Evolutionary conservation across 2,797 vertebrate genomes (phyloP).

Genomic region (Cryptoblepharus egeriae): DNA sequence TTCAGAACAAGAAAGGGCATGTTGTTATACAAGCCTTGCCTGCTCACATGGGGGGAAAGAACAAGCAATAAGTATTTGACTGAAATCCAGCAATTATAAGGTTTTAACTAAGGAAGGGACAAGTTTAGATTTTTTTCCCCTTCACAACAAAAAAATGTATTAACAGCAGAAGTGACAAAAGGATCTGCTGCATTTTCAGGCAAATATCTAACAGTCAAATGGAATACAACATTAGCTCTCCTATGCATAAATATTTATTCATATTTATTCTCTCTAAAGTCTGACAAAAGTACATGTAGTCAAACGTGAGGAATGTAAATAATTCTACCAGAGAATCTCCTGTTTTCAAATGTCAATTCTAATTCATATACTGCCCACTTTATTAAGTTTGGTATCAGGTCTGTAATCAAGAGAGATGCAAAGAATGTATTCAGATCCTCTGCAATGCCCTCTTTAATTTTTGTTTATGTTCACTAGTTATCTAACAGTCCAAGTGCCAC

Average conservation of each 20-base stretch:
- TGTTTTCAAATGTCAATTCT: conserved; percentile 16
- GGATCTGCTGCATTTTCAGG: background rate
- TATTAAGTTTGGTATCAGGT: background rate
- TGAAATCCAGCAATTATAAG: conserved; percentile 59
- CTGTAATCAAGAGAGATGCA: too few species aligned
- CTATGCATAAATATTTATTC: background rate
- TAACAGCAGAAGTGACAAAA: conserved; percentile 35
- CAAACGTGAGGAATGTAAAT: background rate
- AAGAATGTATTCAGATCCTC: too few species aligned
- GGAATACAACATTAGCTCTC: background rate
- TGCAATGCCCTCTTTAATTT: too few species aligned
- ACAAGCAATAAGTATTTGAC: conserved; percentile 55
- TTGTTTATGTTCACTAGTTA: too few species aligned
- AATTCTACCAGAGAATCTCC: background rate
- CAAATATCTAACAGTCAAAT: conserved; percentile 23
- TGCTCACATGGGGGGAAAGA: conserved; percentile 53
- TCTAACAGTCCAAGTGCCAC: too few species aligned
- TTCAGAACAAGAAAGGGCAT: conserved; percentile 71
- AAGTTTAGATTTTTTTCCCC: conserved; percentile 18
- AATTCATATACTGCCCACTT: background rate
- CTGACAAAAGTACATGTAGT: background rate
- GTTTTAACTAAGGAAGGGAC: conserved; percentile 42
- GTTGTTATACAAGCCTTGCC: conserved; percentile 56
- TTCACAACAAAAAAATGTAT: conserved; percentile 27
- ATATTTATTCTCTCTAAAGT: background rate